Percentiles rank a stretch among this genome's conserved stretches.
These are phyloP conservation scores for Trichopoda pennipes DNA, from an alignment of 2,888 invertebrate species.

Conservation along the genomic window DNA sequence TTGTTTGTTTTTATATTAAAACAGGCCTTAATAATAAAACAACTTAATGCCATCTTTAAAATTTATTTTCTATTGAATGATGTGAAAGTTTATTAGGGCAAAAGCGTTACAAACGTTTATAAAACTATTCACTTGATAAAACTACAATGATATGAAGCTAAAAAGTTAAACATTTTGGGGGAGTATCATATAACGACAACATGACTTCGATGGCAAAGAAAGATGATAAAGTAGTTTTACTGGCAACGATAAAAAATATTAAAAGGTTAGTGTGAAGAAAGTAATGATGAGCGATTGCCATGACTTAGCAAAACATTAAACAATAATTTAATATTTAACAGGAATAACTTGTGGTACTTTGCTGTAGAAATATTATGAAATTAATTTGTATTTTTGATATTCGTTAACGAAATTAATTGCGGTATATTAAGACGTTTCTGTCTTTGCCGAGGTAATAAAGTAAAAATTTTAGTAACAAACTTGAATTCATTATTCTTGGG, in stretches of 20 bases:
- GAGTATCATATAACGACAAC: slow-evolving; percentile 54
- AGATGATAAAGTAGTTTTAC: slow-evolving; percentile 33
- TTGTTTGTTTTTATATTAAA: background rate
- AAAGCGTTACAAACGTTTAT: slow-evolving; percentile 68
- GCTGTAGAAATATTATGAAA: slow-evolving; percentile 1
- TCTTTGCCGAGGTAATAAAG: background rate
- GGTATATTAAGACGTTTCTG: background rate
- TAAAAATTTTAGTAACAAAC: no score
- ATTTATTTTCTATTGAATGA: slow-evolving; percentile 39
- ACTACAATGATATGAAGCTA: slow-evolving; percentile 49
- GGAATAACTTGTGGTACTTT: slow-evolving; percentile 4
- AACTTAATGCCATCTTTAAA: slow-evolving; percentile 1
- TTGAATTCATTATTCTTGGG: no score
- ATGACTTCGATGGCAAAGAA: slow-evolving; percentile 3
- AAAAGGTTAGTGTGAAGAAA: slow-evolving; percentile 35
- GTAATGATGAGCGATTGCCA: slow-evolving; percentile 29
- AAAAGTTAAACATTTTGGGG: slow-evolving; percentile 49
- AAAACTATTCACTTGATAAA: slow-evolving; percentile 50
- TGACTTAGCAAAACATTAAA: slow-evolving; percentile 1
- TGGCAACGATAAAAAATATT: slow-evolving; percentile 44
- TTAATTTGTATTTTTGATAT: background rate
- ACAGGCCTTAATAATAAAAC: slow-evolving; percentile 4
- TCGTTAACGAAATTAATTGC: background rate
- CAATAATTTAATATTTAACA: background rate
- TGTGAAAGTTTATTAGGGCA: slow-evolving; percentile 71